Percentiles rank a stretch among this genome's conserved stretches.
Evolutionary conservation across 1,140 invertebrate species (phyloP).

Genomic region (Drosophila chauvacae): DNA sequence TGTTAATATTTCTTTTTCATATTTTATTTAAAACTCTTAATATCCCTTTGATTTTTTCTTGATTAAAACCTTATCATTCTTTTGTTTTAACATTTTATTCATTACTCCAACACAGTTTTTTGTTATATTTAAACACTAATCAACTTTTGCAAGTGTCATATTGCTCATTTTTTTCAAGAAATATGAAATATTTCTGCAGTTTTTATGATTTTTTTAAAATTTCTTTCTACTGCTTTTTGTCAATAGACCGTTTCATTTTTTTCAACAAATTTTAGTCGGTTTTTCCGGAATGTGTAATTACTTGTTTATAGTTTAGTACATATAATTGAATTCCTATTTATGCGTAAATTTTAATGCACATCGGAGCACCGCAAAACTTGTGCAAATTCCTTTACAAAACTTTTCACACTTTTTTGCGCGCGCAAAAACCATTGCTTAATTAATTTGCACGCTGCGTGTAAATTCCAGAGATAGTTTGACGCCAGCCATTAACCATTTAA

Average conservation of each 20-base stretch:
- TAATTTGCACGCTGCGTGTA: conserved; percentile 26
- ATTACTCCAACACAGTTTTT: too few relatives aligned
- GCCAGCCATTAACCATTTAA: conserved; percentile 38
- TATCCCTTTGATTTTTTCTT: too few relatives aligned
- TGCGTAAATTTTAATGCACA: conserved; percentile 2
- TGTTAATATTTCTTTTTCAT: too few relatives aligned
- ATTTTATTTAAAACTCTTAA: too few relatives aligned
- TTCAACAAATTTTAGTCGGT: background rate
- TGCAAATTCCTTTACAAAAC: conserved; percentile 31
- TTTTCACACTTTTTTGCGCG: conserved; percentile 30
- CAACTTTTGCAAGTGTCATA: too few relatives aligned
- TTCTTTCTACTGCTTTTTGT: background rate
- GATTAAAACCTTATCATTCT: background rate
- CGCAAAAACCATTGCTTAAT: conserved; percentile 29
- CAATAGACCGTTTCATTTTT: background rate
- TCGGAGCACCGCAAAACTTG: background rate
- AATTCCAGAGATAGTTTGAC: conserved; percentile 48
- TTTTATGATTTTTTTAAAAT: background rate
- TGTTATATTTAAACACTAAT: too few relatives aligned
- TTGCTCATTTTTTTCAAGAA: background rate
- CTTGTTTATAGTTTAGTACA: background rate
- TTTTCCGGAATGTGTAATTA: background rate
- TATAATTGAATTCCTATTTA: conserved; percentile 29
- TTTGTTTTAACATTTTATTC: background rate
- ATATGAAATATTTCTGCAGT: background rate